phyloP scores from a whole-genome alignment of 2,797 vertebrate genomes.

The Chromobotia macracanthus region DNA sequence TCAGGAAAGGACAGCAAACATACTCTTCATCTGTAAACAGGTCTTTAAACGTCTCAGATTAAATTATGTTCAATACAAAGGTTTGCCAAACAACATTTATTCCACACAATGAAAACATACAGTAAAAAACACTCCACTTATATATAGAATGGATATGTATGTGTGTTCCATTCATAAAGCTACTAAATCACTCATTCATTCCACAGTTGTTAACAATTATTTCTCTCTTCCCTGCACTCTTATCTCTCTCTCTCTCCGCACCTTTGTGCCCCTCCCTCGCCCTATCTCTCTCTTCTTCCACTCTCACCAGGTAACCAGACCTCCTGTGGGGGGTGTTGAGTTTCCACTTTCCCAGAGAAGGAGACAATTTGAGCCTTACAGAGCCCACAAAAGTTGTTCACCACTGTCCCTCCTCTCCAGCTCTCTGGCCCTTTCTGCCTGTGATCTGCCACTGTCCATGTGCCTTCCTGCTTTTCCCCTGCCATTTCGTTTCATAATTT shows the following conservation, averaged over 20 bases:
- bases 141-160: background rate
- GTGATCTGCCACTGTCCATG: slow-evolving; percentile 16
- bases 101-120: background rate
- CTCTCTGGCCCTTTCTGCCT: slow-evolving; percentile 7
- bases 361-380: slow-evolving; percentile 80
- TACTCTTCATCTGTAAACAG: background rate
- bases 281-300: slow-evolving; percentile 64
- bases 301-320: slow-evolving; percentile 80
- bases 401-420: slow-evolving; percentile 70
- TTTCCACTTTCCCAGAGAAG: slow-evolving; percentile 83
- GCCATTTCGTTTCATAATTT: background rate
- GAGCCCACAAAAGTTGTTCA: slow-evolving; percentile 70
- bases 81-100: background rate
- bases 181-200: slow-evolving; percentile 35
- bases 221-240: slow-evolving; percentile 13
- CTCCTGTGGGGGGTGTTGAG: slow-evolving; percentile 78
- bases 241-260: slow-evolving; percentile 53
- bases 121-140: background rate
- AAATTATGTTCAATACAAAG: background rate
- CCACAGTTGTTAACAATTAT: slow-evolving; percentile 29
- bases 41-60: background rate
- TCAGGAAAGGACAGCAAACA: no score
- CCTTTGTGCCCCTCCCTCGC: slow-evolving; percentile 50
- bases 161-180: background rate
- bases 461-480: slow-evolving; percentile 23